Evolutionary conservation across 2,888 invertebrate species (phyloP).

Genomic region (Alloscopus bannaensis): DNA sequence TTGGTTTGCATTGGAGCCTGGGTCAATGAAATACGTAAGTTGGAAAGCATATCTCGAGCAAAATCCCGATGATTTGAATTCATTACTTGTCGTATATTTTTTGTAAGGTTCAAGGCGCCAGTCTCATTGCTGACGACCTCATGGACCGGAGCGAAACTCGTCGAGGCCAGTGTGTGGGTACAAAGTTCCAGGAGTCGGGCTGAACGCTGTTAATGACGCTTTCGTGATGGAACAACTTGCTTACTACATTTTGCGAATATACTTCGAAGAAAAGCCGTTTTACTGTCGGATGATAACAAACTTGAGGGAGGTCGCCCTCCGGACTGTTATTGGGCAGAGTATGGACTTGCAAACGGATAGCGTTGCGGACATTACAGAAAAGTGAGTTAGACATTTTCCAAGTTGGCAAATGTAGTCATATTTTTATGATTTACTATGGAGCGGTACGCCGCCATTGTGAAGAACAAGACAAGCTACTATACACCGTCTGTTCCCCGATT

Average conservation of each 20-base stretch:
- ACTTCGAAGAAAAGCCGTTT: slow-evolving; percentile 85
- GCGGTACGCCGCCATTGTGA: slow-evolving; percentile 89
- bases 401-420: slow-evolving; percentile 73
- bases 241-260: slow-evolving; percentile 86
- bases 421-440: slow-evolving; percentile 87
- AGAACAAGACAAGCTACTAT: slow-evolving; percentile 95
- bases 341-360: slow-evolving; percentile 76
- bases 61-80: background rate
- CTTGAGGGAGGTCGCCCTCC: slow-evolving; percentile 86
- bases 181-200: slow-evolving; percentile 79
- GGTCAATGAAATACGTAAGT: slow-evolving; percentile 95
- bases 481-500: slow-evolving; percentile 95
- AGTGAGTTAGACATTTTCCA: slow-evolving; percentile 74
- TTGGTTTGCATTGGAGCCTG: slow-evolving; percentile 92
- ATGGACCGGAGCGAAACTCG: slow-evolving; percentile 90
- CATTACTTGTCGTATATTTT: no score
- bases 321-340: slow-evolving; percentile 87
- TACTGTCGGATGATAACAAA: slow-evolving; percentile 88
- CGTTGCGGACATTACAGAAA: no score
- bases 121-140: slow-evolving; percentile 92
- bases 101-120: slow-evolving; percentile 89
- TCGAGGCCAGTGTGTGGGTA: slow-evolving; percentile 94
- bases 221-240: slow-evolving; percentile 86
- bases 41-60: no score
- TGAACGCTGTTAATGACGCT: slow-evolving; percentile 90